phyloP scores from a whole-genome alignment of 2,888 invertebrate genomes.

The Cataglyphis livida region DNA sequence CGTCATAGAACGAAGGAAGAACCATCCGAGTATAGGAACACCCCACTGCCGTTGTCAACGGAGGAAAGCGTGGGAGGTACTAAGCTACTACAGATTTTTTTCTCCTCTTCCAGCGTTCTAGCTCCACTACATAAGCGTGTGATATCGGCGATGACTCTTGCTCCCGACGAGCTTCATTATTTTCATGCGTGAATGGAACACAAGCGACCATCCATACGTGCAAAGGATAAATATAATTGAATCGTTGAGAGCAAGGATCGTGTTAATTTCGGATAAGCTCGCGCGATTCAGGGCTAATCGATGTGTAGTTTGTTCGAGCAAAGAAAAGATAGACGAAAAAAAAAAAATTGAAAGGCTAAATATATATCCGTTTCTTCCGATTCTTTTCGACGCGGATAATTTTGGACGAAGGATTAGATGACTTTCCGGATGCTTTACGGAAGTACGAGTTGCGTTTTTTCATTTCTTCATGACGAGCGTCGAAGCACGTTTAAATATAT shows the following conservation, averaged over 20 bases:
- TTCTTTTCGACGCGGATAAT: slow-evolving; percentile 23
- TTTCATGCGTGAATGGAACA: background rate
- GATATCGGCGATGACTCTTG: slow-evolving; percentile 13
- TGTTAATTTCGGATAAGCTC: background rate
- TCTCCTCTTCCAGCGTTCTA: slow-evolving; percentile 27
- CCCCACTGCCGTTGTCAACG: slow-evolving; percentile 78
- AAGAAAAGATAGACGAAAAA: background rate
- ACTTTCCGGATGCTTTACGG: slow-evolving; percentile 7
- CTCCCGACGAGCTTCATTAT: slow-evolving; percentile 3
- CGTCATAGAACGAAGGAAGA: slow-evolving; percentile 79
- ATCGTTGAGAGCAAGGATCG: background rate
- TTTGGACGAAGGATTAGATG: slow-evolving; percentile 36
- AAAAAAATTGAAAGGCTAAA: background rate
- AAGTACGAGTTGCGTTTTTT: slow-evolving; percentile 12
- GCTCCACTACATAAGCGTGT: slow-evolving; percentile 32
- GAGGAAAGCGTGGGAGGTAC: slow-evolving; percentile 80
- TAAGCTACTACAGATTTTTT: slow-evolving; percentile 78
- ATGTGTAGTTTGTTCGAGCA: background rate
- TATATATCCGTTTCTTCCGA: slow-evolving; percentile 8
- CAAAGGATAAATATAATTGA: background rate
- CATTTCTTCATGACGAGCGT: slow-evolving; percentile 15
- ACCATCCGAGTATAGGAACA: slow-evolving; percentile 68
- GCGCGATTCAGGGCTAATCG: background rate
- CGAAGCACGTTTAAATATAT: slow-evolving; percentile 41
- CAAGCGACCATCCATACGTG: background rate